A percentile compares a stretch with the other conserved stretches of the same genome.
Evolutionary conservation across 1,140 invertebrate genomes (phyloP).

Genomic region (Sesamia nonagrioides): DNA sequence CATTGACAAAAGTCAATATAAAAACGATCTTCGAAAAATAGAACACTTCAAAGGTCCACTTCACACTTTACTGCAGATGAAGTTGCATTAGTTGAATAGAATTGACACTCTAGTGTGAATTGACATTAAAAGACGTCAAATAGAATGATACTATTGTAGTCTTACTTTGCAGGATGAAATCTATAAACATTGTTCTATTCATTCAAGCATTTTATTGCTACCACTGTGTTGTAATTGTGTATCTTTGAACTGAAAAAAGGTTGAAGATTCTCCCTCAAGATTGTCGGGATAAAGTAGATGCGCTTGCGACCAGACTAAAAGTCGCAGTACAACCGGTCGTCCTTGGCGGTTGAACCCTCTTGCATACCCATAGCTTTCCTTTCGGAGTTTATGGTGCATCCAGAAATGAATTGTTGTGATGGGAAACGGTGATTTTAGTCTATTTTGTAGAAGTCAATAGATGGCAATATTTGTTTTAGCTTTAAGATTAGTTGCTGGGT

Average conservation of each 20-base stretch:
- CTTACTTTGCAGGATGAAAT: constrained; percentile 1
- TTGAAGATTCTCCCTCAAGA: constrained; percentile 13
- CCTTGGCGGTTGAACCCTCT: constrained; percentile 64
- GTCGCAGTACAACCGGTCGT: constrained; percentile 60
- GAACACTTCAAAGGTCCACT: constrained; percentile 10
- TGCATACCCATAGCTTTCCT: constrained; percentile 59
- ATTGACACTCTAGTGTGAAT: constrained; percentile 22
- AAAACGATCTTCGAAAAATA: background rate
- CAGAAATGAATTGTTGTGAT: constrained; percentile 35
- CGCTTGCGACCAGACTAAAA: constrained; percentile 18
- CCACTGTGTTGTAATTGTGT: background rate
- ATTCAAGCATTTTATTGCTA: constrained; percentile 10
- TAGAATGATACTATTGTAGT: background rate
- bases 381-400: constrained; percentile 49
- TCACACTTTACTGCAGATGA: constrained; percentile 24
- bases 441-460: background rate
- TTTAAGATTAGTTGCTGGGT: too few relatives aligned
- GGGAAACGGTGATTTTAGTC: background rate
- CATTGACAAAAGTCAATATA: background rate
- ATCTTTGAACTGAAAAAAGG: constrained; percentile 12
- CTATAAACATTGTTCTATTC: constrained; percentile 19
- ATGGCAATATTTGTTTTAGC: too few relatives aligned
- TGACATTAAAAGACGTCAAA: constrained; percentile 6
- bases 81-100: constrained; percentile 23
- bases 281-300: constrained; percentile 22